A percentile compares a stretch with the other conserved stretches of the same genome.
These are phyloP conservation scores for Thalassaphorura encarpata DNA, from an alignment of 1,140 invertebrate genomes.

Conservation along the genomic window DNA sequence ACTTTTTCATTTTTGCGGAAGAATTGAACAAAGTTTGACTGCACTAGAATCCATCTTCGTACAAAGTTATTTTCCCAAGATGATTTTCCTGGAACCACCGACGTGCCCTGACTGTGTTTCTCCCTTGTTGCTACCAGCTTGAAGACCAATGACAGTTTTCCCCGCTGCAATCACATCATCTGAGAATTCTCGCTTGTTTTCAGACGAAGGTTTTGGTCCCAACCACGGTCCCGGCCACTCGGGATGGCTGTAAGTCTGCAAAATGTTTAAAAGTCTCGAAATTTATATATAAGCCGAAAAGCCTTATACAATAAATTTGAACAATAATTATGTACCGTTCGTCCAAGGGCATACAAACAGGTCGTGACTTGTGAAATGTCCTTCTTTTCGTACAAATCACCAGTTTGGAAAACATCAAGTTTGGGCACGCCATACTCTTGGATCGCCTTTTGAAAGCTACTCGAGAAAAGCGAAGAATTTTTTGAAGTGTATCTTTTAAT, in stretches of 20 bases:
- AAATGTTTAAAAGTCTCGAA: background rate
- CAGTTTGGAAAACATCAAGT: slow-evolving; percentile 85
- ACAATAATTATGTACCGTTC: slow-evolving; percentile 51
- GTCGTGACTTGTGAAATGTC: slow-evolving; percentile 81
- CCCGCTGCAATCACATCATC: slow-evolving; percentile 65
- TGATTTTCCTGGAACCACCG: slow-evolving; percentile 73
- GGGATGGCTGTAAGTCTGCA: slow-evolving; percentile 70
- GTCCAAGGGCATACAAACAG: slow-evolving; percentile 76
- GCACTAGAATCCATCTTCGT: no score
- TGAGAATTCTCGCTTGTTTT: slow-evolving; percentile 77
- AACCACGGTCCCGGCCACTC: slow-evolving; percentile 77
- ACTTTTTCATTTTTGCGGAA: no score
- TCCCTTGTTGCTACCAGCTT: slow-evolving; percentile 78
- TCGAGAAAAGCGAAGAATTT: background rate
- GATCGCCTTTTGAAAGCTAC: slow-evolving; percentile 77
- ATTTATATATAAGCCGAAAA: background rate
- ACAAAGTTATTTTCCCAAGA: slow-evolving; percentile 63
- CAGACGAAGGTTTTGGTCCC: slow-evolving; percentile 73
- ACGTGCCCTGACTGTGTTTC: slow-evolving; percentile 82
- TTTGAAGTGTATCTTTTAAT: background rate
- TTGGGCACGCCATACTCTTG: slow-evolving; percentile 77
- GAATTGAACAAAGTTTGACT: no score
- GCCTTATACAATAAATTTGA: background rate
- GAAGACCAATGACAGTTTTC: slow-evolving; percentile 74
- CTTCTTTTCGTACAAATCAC: slow-evolving; percentile 86